Evolutionary conservation across 1,140 invertebrate genomes (phyloP).

Genomic region (Nixonia krombeini): DNA sequence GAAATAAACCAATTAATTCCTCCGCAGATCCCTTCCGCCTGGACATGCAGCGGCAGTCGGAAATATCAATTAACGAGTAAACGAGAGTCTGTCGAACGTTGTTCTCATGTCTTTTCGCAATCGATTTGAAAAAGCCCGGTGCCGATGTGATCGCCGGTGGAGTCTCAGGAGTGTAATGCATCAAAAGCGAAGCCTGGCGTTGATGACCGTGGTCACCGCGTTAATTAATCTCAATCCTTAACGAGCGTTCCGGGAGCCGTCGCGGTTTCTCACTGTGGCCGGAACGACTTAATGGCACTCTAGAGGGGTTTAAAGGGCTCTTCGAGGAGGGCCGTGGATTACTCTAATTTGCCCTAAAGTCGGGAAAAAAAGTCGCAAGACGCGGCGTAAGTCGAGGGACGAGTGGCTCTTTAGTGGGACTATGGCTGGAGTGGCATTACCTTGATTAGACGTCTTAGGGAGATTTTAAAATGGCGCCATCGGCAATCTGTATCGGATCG

Average conservation of each 20-base stretch:
- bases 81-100: conserved; percentile 7
- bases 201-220: conserved; percentile 29
- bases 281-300: conserved; percentile 30
- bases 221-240: conserved; percentile 40
- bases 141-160: neutral
- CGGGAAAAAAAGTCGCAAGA: conserved; percentile 15
- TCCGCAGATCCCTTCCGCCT: neutral
- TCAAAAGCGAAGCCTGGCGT: conserved; percentile 3
- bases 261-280: conserved; percentile 12
- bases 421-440: neutral
- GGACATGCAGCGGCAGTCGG: neutral
- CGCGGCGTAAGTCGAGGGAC: neutral
- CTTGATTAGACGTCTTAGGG: no score
- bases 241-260: conserved; percentile 19
- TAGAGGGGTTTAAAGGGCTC: conserved; percentile 12
- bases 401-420: neutral
- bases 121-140: conserved; percentile 5
- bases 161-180: conserved; percentile 16
- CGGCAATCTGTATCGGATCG: no score
- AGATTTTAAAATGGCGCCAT: no score
- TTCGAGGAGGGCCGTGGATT: conserved; percentile 7
- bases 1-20: no score
- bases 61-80: conserved; percentile 1
- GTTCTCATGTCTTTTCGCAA: neutral
- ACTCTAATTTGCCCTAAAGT: conserved; percentile 16